Evolutionary conservation across 1,140 invertebrate species (phyloP), one percentile per base, ranked within the genome.

Genomic region (Cydia fagiglandana): DNA sequence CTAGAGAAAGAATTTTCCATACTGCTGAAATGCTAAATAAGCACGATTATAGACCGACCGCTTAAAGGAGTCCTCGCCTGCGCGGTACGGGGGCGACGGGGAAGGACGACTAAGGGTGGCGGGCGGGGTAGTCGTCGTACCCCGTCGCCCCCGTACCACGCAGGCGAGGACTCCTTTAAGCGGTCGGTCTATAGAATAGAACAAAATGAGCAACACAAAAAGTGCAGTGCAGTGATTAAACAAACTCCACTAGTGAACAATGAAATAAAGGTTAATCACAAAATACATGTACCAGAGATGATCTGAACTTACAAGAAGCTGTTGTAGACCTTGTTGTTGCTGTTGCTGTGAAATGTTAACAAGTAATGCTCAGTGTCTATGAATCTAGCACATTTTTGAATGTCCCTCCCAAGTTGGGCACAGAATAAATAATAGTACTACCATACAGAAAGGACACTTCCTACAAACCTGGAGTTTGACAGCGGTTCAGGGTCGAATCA

Each of bases 271-370:
- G 90, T 91, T 91, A 92, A 92, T 91, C 91, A 91, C 91, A 86
- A 87, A 81, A 83, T 68, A 82, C 74, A 85, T 80, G 85, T 83
- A 88, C 84, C 81, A 83, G 86, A 82, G 78, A 85, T 81, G 80
- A 82, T 84, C 83, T 83, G 77, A 84, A 95, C 94, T 95, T 95
- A 95, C 94, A 92, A 95, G 93, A 90, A 95, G 94, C 92, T 94
- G 94, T 88, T 94, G 94, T 81, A 94, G 94, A 84, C 94, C 94
- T 86, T 94, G 94, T 92, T 94, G 94, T 90, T 94, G 94, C 88
- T 94, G 94, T 92, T 94, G 94, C 94, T 94, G 93, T 86, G 86
- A 91, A 85, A 91, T 41, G 53, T 74, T 28, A 56, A 74, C 45
- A 74, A 47, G 50, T 50, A 74, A 47, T 24, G 17, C 20, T 45